phyloP scores from a whole-genome alignment of 2,888 invertebrate species.

The Gari tellinella region DNA sequence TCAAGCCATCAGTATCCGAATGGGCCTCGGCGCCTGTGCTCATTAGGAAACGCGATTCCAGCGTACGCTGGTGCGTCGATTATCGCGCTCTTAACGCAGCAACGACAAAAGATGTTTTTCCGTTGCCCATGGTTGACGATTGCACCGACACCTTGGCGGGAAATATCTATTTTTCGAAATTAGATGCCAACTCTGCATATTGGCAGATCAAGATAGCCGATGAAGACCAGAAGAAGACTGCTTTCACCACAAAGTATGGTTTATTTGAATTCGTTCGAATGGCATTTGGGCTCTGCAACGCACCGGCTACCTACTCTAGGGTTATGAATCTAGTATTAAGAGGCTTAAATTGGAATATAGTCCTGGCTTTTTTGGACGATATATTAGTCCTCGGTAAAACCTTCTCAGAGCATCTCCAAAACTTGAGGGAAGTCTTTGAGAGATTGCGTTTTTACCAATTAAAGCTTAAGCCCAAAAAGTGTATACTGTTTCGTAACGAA shows the following conservation, averaged over 20 bases:
- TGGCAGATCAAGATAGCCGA: conserved; percentile 40
- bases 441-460: conserved; percentile 44
- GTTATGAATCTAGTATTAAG: conserved; percentile 50
- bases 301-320: conserved; percentile 30
- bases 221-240: conserved; percentile 55
- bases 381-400: conserved; percentile 35
- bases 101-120: conserved; percentile 41
- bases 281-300: conserved; percentile 58
- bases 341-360: conserved; percentile 46
- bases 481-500: conserved; percentile 28
- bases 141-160: conserved; percentile 46
- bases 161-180: too few species aligned
- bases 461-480: conserved; percentile 56
- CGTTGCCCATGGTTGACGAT: conserved; percentile 38
- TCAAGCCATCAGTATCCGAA: conserved; percentile 36
- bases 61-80: conserved; percentile 45
- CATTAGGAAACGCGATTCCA: conserved; percentile 35
- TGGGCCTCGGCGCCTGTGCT: conserved; percentile 54
- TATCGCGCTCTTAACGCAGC: too few species aligned
- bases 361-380: conserved; percentile 53
- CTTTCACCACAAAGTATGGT: conserved; percentile 62
- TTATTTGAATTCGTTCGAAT: conserved; percentile 54
- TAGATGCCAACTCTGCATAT: too few species aligned
- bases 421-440: conserved; percentile 29
- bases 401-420: conserved; percentile 14